These are phyloP conservation scores for Rhabdomys dilectus DNA, from an alignment of 2,113 vertebrate species.

Conservation along the genomic window DNA sequence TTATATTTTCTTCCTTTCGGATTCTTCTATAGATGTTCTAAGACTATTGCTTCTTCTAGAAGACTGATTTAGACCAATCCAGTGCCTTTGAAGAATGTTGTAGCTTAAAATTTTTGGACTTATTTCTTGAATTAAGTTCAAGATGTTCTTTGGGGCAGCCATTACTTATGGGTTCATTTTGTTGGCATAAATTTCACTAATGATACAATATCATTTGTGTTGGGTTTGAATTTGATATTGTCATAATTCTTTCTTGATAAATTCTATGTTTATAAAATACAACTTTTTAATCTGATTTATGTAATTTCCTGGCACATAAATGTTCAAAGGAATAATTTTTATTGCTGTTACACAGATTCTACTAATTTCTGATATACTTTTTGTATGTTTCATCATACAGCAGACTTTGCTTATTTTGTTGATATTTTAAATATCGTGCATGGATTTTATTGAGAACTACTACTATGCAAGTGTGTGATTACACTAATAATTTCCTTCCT, in stretches of 20 bases:
- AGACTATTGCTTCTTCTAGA: not conserved
- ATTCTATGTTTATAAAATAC: not conserved
- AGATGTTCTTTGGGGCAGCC: not conserved
- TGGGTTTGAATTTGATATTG: not conserved
- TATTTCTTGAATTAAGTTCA: not conserved
- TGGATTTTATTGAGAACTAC: not conserved
- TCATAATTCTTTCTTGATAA: not conserved
- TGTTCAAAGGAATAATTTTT: not conserved
- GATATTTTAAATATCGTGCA: not conserved
- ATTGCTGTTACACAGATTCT: not conserved
- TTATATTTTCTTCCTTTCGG: not conserved
- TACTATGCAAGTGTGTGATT: not conserved
- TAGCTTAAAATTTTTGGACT: not conserved
- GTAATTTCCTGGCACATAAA: not conserved
- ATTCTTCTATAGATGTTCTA: not conserved
- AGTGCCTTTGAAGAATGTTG: not conserved
- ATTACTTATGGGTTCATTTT: not conserved
- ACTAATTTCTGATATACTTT: not conserved
- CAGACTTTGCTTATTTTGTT: not conserved
- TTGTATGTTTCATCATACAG: not conserved
- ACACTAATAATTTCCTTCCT: not conserved
- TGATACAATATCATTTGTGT: not conserved
- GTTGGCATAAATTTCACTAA: not conserved
- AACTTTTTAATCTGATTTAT: not conserved
- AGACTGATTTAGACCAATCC: not conserved